Conservation (phyloP, 2,797 vertebrate genomes). For the Saxicola maurus region DNA sequence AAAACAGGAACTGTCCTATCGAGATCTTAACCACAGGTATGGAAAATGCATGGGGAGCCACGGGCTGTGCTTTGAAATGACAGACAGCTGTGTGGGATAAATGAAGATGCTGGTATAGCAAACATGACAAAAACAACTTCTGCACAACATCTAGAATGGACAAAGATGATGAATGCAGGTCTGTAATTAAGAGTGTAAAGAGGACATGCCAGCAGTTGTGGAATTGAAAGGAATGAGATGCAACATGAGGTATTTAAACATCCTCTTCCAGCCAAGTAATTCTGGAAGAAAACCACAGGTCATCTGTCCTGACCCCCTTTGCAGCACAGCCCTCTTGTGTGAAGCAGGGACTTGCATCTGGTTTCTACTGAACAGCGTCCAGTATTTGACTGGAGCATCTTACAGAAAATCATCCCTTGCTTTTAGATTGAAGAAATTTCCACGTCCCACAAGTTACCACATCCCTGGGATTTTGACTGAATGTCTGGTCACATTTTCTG, state of each 20-base stretch:
- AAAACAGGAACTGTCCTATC: not conserved
- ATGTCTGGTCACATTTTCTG: constrained; percentile 30
- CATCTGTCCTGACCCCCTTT: not conserved
- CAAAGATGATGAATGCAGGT: not conserved
- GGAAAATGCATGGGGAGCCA: not conserved
- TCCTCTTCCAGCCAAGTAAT: not conserved
- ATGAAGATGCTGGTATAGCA: not conserved
- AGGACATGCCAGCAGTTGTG: not conserved
- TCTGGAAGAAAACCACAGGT: constrained; percentile 26
- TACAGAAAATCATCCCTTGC: constrained; percentile 10
- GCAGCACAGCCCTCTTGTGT: not conserved
- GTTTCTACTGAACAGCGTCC: not conserved
- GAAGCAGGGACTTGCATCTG: not conserved
- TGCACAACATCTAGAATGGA: not conserved
- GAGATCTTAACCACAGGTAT: not conserved
- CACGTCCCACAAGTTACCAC: not conserved
- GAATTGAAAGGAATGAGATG: constrained; percentile 7
- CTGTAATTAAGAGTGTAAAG: not conserved
- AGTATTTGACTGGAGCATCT: constrained; percentile 2
- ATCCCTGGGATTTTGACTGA: constrained; percentile 25
- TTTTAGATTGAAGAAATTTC: constrained; percentile 30
- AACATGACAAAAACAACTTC: not conserved
- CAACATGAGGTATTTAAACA: constrained; percentile 16
- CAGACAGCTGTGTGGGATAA: not conserved
- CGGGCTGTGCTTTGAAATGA: not conserved